Base-by-base conservation (phyloP, 2,888 invertebrate genomes). In the Seira ritae region DNA sequence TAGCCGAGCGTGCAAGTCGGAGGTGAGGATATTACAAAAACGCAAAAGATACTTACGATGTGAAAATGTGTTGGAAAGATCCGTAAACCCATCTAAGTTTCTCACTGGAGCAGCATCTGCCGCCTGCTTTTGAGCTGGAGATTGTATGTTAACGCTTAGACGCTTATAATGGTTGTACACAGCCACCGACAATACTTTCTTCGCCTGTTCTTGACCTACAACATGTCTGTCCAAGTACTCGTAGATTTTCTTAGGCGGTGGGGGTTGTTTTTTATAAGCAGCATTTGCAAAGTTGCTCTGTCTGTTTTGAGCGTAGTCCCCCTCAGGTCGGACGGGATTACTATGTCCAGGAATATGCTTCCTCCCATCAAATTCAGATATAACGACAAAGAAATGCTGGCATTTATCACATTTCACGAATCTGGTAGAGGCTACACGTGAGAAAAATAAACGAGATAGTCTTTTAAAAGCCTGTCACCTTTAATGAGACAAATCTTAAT, bases 81-180 rank as follows among this genome's bases (percentile, higher is more conserved):
- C 84, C 22, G 85, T 87, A 74, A 89, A 86, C 75, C 89, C 88
- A 72, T 88, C 89, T 78, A 87, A 73, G 78, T 87, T 87, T 72
- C 89, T 83, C 62, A 85, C 86, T 24, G 84, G 31, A 1, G 69
- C 22, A 6, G 86, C 81, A 42, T 88, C 88, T 8, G 86, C 46
- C 6, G 86, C 22, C 24, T 80, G 79, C 37, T 85, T 87, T 20
- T 80, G 77, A 17, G 90, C 90, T 90, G 91, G 93, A 31, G 89
- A 88, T 89, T 94, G 95, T 84, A 96, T 93, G 92, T 98, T 98
- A 91, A 98, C 97, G 91, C 96, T 96, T 90, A 99, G 97, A 89
- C 99, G 93, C 92, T 99, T 98, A 92, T 99, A 99, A 91, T 99
- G 99, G 92, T 99, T 98, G 92, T 99, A 99, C 0, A 99, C 99